Conservation (phyloP, 2,888 invertebrate species). For the Drosophila subsilvestris region DNA sequence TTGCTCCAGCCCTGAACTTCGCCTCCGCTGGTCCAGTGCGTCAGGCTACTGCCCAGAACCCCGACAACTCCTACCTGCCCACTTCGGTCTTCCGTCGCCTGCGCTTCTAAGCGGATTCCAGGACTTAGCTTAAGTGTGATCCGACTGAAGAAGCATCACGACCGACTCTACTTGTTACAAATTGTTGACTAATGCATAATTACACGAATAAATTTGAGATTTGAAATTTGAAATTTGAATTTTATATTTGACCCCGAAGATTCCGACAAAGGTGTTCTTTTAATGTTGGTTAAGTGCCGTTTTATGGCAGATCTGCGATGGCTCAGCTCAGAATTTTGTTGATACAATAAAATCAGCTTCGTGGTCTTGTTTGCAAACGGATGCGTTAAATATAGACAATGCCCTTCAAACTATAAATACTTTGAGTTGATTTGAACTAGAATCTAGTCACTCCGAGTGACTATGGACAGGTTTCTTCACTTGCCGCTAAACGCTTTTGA, state of each 20-base stretch:
- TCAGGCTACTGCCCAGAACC: slow-evolving; percentile 50
- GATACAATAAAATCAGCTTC: slow-evolving; percentile 35
- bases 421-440: slow-evolving; percentile 13
- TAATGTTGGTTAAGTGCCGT: slow-evolving; percentile 25
- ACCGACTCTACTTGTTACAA: slow-evolving; percentile 46
- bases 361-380: slow-evolving; percentile 19
- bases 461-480: slow-evolving; percentile 9
- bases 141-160: slow-evolving; percentile 22
- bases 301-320: slow-evolving; percentile 18
- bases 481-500: slow-evolving; percentile 8
- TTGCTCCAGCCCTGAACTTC: slow-evolving; percentile 75
- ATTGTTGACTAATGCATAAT: slow-evolving; percentile 68
- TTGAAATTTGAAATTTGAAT: slow-evolving; percentile 29
- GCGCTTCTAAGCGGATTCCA: slow-evolving; percentile 48
- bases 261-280: slow-evolving; percentile 19
- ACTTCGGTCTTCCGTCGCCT: slow-evolving; percentile 76
- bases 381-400: slow-evolving; percentile 27
- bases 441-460: background rate
- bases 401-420: slow-evolving; percentile 36
- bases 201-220: slow-evolving; percentile 41
- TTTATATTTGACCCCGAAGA: slow-evolving; percentile 33
- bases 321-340: slow-evolving; percentile 30
- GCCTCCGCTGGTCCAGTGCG: slow-evolving; percentile 68
- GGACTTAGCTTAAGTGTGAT: slow-evolving; percentile 28
- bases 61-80: slow-evolving; percentile 68